A percentile compares a stretch with the other conserved stretches of the same genome.
These are phyloP conservation scores for Morbakka virulenta DNA, from an alignment of 30 jellyfish, hydroid and myxozoan genomes.

Conservation along the genomic window DNA sequence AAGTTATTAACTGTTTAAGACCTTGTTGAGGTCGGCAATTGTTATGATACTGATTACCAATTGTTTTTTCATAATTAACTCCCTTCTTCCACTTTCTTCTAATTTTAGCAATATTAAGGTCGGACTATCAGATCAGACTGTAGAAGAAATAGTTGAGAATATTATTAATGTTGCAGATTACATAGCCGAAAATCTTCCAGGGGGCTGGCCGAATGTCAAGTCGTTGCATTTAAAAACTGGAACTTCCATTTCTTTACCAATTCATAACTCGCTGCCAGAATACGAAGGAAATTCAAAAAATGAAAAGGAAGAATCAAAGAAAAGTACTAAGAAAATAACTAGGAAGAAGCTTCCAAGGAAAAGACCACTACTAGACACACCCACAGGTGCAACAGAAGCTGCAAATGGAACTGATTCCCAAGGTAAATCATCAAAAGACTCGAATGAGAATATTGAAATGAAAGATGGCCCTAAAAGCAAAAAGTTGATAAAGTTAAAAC, in stretches of 20 bases:
- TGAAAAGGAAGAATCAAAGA: constrained; percentile 3
- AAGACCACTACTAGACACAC: neutral
- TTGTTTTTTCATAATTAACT: no score
- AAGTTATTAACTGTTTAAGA: no score
- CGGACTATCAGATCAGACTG: constrained; percentile 65
- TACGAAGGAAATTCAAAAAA: neutral
- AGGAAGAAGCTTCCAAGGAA: neutral
- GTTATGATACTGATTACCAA: no score
- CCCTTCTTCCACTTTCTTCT: no score
- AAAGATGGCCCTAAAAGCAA: no score
- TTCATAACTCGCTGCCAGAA: constrained; percentile 76
- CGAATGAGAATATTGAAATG: no score
- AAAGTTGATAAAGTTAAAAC: no score
- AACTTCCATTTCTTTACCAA: constrained; percentile 82
- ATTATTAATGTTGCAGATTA: constrained; percentile 34
- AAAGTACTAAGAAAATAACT: neutral
- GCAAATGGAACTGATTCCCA: no score
- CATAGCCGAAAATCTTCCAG: constrained; percentile 66
- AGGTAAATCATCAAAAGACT: no score
- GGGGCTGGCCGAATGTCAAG: constrained; percentile 88
- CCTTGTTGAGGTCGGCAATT: no score
- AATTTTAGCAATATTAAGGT: constrained; percentile 72
- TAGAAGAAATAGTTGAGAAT: constrained; percentile 68
- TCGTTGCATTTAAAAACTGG: constrained; percentile 77
- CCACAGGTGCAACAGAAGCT: no score